A percentile compares a stretch with the other conserved stretches of the same genome.
These are phyloP conservation scores for Lasioglossum pauxillum DNA, from an alignment of 2,888 invertebrate species.

Conservation along the genomic window DNA sequence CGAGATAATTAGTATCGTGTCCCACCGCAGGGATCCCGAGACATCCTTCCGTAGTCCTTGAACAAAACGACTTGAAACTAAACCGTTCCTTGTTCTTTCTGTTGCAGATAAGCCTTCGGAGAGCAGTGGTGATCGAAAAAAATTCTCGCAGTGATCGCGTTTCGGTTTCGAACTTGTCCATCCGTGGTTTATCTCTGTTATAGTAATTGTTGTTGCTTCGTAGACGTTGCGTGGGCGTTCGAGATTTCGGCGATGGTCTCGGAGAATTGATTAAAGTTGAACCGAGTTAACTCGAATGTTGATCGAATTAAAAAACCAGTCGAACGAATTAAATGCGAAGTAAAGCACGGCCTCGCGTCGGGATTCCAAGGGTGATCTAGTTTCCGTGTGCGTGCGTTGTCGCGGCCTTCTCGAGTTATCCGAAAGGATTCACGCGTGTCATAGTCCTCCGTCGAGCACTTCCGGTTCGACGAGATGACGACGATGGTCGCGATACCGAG, in stretches of 20 bases:
- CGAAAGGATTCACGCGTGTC: conserved; percentile 3
- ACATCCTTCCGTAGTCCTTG: not conserved
- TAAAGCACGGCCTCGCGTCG: conserved; percentile 19
- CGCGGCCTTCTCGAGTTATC: not conserved
- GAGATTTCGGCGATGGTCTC: not conserved
- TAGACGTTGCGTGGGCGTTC: not conserved
- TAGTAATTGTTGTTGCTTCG: not conserved
- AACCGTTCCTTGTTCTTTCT: not conserved
- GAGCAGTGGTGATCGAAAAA: not conserved
- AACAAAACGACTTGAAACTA: not conserved
- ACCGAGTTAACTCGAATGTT: not conserved
- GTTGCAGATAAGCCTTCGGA: not conserved
- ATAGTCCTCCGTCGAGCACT: conserved; percentile 4
- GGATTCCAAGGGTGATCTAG: not conserved
- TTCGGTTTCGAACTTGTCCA: not conserved
- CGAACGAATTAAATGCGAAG: conserved; percentile 14
- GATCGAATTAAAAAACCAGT: not conserved
- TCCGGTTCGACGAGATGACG: conserved; percentile 75
- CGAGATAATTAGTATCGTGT: conserved; percentile 34
- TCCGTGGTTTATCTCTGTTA: not conserved
- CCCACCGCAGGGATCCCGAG: conserved; percentile 39
- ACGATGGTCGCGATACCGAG: conserved; percentile 74
- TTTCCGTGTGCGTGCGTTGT: not conserved
- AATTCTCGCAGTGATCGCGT: not conserved
- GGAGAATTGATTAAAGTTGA: not conserved